phyloP scores from a whole-genome alignment of 30 jellyfish, hydroid and myxozoan species.

The Aurelia coerulea region DNA sequence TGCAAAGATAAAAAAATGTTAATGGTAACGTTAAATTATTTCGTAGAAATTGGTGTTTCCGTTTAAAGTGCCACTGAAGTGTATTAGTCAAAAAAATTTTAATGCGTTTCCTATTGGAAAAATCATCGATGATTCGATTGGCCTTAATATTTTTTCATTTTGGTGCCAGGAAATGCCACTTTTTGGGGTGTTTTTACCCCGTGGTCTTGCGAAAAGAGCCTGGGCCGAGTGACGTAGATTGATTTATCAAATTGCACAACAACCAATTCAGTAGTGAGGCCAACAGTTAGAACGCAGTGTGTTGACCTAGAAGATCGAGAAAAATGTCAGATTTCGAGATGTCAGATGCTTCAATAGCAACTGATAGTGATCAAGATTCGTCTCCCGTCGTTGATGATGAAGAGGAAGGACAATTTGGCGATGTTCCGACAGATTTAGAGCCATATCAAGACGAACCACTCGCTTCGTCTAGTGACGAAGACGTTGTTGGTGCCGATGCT shows the following conservation, averaged over 20 bases:
- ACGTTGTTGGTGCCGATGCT: constrained; percentile 8
- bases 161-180: not conserved
- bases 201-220: constrained; percentile 20
- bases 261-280: not conserved
- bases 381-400: not conserved
- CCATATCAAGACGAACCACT: constrained; percentile 33
- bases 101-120: not conserved
- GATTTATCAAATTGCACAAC: not conserved
- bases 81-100: not conserved
- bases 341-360: constrained; percentile 1
- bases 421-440: not conserved
- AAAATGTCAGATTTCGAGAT: constrained; percentile 10
- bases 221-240: constrained; percentile 27
- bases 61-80: constrained; percentile 23
- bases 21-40: no score
- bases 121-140: constrained; percentile 4
- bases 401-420: not conserved
- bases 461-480: constrained; percentile 26
- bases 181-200: constrained; percentile 16
- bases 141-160: not conserved
- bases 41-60: no score
- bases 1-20: no score
- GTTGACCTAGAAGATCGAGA: not conserved
- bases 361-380: not conserved
- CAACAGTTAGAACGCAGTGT: not conserved